phyloP scores from a whole-genome alignment of 2,888 invertebrate species.

The Julus scandinavius region DNA sequence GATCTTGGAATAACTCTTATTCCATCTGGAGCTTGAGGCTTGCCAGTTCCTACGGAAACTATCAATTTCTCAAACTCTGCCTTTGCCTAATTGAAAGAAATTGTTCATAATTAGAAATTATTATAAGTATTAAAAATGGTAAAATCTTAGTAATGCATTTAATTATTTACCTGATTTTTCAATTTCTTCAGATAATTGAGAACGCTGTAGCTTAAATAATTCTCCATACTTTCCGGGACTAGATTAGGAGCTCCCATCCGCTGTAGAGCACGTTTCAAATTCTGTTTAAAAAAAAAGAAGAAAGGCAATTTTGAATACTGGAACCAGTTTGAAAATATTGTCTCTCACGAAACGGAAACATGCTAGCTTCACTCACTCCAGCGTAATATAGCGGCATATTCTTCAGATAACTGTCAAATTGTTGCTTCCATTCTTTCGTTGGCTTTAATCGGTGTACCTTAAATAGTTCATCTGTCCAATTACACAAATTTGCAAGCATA shows the following conservation, averaged over 20 bases:
- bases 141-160: neutral
- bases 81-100: conserved; percentile 60
- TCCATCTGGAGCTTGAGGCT: conserved; percentile 71
- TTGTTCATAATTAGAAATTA: neutral
- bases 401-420: conserved; percentile 92
- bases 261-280: conserved; percentile 86
- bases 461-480: conserved; percentile 81
- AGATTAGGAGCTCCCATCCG: conserved; percentile 92
- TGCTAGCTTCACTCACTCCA: conserved; percentile 71
- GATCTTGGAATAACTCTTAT: conserved; percentile 79
- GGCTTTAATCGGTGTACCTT: conserved; percentile 93
- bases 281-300: conserved; percentile 69
- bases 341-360: neutral
- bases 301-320: neutral
- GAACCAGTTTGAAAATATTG: neutral
- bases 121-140: neutral
- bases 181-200: conserved; percentile 94
- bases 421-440: conserved; percentile 89
- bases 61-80: conserved; percentile 64
- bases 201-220: conserved; percentile 90
- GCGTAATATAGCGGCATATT: conserved; percentile 98
- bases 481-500: conserved; percentile 53
- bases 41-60: conserved; percentile 66
- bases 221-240: conserved; percentile 92
- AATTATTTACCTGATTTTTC: conserved; percentile 81